Evolutionary conservation across 2,888 invertebrate genomes (phyloP).

Genomic region (Catocala sponsa): DNA sequence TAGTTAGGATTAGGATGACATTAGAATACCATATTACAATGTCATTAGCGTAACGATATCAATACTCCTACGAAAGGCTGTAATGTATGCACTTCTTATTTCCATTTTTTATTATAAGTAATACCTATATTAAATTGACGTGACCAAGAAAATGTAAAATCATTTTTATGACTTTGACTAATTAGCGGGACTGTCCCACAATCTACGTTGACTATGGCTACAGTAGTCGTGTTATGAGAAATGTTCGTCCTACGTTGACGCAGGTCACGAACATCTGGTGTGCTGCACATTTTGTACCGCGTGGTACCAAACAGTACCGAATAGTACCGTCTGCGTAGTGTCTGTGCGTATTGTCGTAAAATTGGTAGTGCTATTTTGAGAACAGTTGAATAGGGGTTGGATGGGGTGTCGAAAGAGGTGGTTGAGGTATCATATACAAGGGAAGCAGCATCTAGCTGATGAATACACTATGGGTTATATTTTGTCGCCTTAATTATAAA

Average conservation of each 20-base stretch:
- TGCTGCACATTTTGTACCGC: constrained; percentile 47
- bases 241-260: constrained; percentile 64
- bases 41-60: too few species aligned
- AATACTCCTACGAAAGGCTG: too few species aligned
- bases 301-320: constrained; percentile 23
- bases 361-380: constrained; percentile 43
- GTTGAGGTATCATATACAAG: background rate
- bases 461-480: too few species aligned
- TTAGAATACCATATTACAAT: too few species aligned
- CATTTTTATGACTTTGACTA: background rate
- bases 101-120: too few species aligned
- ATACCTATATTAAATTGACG: too few species aligned
- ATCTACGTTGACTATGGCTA: constrained; percentile 24
- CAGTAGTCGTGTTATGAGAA: constrained; percentile 53
- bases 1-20: too few species aligned
- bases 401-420: constrained; percentile 18
- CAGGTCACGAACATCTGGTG: constrained; percentile 80
- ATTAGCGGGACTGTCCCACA: constrained; percentile 9
- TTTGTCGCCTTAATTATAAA: too few species aligned
- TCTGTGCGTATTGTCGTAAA: constrained; percentile 49
- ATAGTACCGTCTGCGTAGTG: constrained; percentile 45
- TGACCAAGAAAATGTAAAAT: too few species aligned
- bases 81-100: too few species aligned
- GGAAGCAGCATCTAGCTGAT: too few species aligned
- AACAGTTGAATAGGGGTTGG: constrained; percentile 23